Evolutionary conservation across 2,797 vertebrate genomes (phyloP).

Genomic region (Danio choprae): DNA sequence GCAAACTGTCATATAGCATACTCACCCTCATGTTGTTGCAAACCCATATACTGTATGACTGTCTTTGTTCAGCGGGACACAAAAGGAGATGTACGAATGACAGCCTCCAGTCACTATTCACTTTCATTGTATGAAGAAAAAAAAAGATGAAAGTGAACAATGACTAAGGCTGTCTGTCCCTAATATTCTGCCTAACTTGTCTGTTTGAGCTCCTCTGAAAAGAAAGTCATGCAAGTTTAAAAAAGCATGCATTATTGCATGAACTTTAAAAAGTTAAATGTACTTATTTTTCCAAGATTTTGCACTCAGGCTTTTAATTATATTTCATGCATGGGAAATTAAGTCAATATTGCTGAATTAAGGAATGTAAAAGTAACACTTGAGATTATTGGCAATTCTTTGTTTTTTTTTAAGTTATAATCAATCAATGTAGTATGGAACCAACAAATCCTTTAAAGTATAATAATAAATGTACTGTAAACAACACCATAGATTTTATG

Average conservation of each 20-base stretch:
- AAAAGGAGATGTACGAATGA: conserved; percentile 4
- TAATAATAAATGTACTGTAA: no score
- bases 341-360: no score
- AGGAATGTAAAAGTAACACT: no score
- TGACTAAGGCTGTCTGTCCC: conserved; percentile 14
- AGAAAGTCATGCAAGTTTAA: neutral
- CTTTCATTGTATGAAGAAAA: neutral
- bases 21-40: neutral
- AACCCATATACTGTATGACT: neutral
- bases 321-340: no score
- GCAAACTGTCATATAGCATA: neutral
- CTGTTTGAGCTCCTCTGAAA: neutral
- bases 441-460: no score
- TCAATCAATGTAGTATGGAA: no score
- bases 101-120: neutral
- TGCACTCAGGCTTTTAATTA: no score
- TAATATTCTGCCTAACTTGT: neutral
- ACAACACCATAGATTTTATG: no score
- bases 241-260: neutral
- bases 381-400: no score
- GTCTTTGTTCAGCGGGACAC: conserved; percentile 9
- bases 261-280: no score
- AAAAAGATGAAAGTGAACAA: neutral
- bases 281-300: no score
- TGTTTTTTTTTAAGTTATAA: no score